phyloP scores from a whole-genome alignment of 2,888 invertebrate species.

The Pristionchus exspectatus region DNA sequence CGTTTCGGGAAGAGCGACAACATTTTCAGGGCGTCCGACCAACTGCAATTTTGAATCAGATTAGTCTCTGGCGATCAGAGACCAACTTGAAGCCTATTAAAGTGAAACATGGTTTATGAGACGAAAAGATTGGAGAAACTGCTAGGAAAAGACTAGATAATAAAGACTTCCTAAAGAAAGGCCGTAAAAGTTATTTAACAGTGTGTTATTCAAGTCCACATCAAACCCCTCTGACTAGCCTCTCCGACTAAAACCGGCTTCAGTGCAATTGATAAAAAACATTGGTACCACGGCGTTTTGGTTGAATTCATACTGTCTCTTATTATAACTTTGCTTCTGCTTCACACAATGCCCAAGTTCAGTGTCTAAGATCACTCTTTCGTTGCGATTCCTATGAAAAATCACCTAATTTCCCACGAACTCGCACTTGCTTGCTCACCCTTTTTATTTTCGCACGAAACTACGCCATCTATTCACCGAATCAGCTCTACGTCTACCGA shows the following conservation, averaged over 20 bases:
- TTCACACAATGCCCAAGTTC: background rate
- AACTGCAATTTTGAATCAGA: slow-evolving; percentile 58
- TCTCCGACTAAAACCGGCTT: too few species aligned
- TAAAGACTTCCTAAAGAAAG: too few species aligned
- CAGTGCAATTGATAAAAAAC: too few species aligned
- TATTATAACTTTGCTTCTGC: too few species aligned
- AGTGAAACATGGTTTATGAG: too few species aligned
- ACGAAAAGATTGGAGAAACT: too few species aligned
- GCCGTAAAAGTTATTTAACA: too few species aligned
- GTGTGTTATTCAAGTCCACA: too few species aligned
- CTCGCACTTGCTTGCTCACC: background rate
- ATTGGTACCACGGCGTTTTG: too few species aligned
- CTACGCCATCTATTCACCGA: background rate
- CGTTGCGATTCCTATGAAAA: background rate
- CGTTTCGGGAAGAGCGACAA: slow-evolving; percentile 66
- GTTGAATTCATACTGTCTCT: too few species aligned
- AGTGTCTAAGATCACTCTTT: background rate
- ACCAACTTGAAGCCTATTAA: background rate
- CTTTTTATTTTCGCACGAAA: slow-evolving; percentile 10
- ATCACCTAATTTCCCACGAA: background rate
- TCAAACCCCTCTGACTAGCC: too few species aligned
- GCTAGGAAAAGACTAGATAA: too few species aligned
- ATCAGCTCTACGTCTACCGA: background rate
- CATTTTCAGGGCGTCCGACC: slow-evolving; percentile 66
- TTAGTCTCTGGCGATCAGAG: background rate